Base-by-base conservation (phyloP, 2,113 vertebrate genomes). In the Eulemur rufifrons region DNA sequence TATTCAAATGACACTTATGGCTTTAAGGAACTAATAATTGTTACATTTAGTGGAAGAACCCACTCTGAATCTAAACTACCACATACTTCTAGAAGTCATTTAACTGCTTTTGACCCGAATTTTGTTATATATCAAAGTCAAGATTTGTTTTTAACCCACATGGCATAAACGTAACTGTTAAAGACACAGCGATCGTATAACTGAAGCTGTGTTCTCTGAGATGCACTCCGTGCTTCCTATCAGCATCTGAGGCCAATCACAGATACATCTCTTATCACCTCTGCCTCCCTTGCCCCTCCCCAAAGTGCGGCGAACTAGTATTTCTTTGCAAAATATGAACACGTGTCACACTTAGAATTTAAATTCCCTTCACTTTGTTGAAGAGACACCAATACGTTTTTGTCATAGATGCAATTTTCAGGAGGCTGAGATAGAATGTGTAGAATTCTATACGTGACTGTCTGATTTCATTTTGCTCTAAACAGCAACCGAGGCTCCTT, bases 311-410 rank as follows among this genome's bases (percentile, higher is more conserved):
- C 82, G 86, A 47, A 73, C 74, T 83, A 59, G 37, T n/a, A 88
- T 93, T 89, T 93, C 89, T 89, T 86, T 94, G 91, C 76, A 97
- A 97, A 91, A 89, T 93, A 88, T 52, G 69, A 96, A 76, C 68
- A 84, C 61, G n/a, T 15, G 27, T 61, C 83, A 63, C n/a, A 52
- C 42, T 92, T 95, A 82, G 82, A 91, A 45, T 93, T 87, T 92
- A 95, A 91, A 78, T 94, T 90, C 77, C 73, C 59, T 47, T 94
- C 32, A 76, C 68, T 77, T 93, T 81, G 59, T 45, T 95, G 59
- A 91, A 88, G 83, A 68, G 47, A 95, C 9, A 25, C 42, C 80
- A 78, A 56, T 73, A 37, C 45, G 76, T 59, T 64, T 64, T 81
- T 83, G 50, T 68, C 88, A 47, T 18, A 37, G 34, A 47, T 74